Percentiles rank a stretch among this genome's conserved stretches.
phyloP scores from a whole-genome alignment of 2,113 vertebrate genomes.

The Caretta caretta region DNA sequence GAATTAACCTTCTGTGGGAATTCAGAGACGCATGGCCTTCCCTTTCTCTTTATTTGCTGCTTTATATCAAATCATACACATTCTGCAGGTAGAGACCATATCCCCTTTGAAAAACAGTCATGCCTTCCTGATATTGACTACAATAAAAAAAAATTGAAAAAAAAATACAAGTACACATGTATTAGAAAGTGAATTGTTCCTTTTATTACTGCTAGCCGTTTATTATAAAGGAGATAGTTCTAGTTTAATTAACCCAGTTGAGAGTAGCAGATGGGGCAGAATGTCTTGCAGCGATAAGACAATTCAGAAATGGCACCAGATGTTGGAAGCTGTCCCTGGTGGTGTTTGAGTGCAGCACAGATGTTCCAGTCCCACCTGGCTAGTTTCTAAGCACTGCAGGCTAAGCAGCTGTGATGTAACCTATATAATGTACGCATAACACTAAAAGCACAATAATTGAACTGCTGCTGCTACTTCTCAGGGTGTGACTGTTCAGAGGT shows the following conservation, averaged over 20 bases:
- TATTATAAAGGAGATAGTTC: conserved; percentile 83
- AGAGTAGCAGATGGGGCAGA: conserved; percentile 93
- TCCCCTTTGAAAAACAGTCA: conserved; percentile 45
- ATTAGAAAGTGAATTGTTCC: conserved; percentile 76
- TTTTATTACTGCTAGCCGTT: conserved; percentile 83
- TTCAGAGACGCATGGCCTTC: not conserved
- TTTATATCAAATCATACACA: accelerated
- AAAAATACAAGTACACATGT: conserved; percentile 76
- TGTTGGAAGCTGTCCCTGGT: conserved; percentile 90
- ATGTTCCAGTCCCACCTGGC: conserved; percentile 91
- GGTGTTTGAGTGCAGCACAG: conserved; percentile 90
- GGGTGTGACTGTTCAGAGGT: conserved; percentile 73
- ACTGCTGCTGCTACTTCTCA: conserved; percentile 69
- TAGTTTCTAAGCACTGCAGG: conserved; percentile 84
- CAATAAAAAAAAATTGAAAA: conserved; percentile 73
- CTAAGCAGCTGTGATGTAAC: conserved; percentile 86
- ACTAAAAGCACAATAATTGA: conserved; percentile 82
- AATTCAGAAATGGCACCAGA: conserved; percentile 88
- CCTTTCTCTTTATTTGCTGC: not conserved
- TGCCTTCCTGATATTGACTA: conserved; percentile 59
- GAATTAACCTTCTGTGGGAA: not conserved
- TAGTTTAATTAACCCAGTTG: conserved; percentile 88
- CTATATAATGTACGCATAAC: conserved; percentile 79
- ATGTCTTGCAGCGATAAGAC: conserved; percentile 85
- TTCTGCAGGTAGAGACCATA: conserved; percentile 13